These are phyloP conservation scores for Lysandra bellargus DNA, from an alignment of 2,888 invertebrate genomes.

Conservation along the genomic window DNA sequence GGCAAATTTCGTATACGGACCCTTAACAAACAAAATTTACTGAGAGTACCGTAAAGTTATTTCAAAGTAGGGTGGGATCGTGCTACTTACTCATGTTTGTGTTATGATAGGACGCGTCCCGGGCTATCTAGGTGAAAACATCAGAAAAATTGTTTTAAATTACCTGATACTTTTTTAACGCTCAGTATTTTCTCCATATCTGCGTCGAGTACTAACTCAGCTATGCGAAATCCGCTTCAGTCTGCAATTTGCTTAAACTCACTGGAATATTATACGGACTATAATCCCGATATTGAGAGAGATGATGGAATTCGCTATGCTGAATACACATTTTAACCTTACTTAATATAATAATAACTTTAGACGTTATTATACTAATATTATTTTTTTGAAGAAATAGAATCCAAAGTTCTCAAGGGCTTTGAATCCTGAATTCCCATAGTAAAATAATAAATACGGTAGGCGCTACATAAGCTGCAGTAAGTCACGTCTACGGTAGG, in stretches of 20 bases:
- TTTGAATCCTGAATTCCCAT: too few relatives aligned
- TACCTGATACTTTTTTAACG: neutral
- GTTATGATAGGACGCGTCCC: too few relatives aligned
- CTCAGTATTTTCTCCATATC: neutral
- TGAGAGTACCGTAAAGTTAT: too few relatives aligned
- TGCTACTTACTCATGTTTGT: too few relatives aligned
- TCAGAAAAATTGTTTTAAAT: too few relatives aligned
- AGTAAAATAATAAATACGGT: neutral
- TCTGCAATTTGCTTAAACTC: slow-evolving; percentile 22
- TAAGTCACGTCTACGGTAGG: too few relatives aligned
- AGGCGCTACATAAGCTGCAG: neutral
- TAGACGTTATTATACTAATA: neutral
- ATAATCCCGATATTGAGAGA: slow-evolving; percentile 5
- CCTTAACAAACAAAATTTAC: too few relatives aligned
- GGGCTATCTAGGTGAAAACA: too few relatives aligned
- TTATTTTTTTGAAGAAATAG: too few relatives aligned
- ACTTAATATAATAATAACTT: neutral
- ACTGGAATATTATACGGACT: slow-evolving; percentile 2
- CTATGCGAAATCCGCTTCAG: neutral
- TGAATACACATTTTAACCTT: neutral
- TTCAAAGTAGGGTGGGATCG: too few relatives aligned
- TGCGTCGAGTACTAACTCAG: neutral
- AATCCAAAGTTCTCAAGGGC: too few relatives aligned
- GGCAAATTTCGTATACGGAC: too few relatives aligned
- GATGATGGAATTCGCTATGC: neutral